Base-by-base conservation (phyloP, 2,113 vertebrate species). In the Sceloporus tristichus region DNA sequence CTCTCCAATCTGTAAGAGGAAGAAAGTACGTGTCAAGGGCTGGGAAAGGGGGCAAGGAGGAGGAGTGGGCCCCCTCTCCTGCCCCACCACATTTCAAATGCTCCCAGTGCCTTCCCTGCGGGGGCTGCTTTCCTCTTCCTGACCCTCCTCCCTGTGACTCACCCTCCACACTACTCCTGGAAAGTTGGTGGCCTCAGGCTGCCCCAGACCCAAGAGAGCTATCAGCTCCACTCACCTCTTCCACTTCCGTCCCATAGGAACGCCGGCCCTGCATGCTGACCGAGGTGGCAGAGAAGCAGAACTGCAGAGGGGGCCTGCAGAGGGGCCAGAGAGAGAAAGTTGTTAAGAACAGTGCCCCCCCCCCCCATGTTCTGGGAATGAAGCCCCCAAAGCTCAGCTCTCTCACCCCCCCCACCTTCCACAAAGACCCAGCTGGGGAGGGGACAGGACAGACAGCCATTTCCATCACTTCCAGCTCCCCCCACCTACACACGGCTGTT, bases 1-100 rank as follows among this genome's bases (percentile, higher is more conserved):
- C 94, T 93, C 95, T 79, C 94, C 92, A 71, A 92, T 95, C 97
- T 97, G 89, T 84, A 87, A 92, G 85, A 76, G 91, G 66, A 93
- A 90, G 65, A 88, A 59, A 76, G 29, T 3, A 65, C 25, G 65
- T 80, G 77, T 78, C 80, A n/a, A 38, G 71, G 70, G 0, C 38
- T 8, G 0, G 9, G 38, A 54, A 84, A 76, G 9, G 87, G 87
- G 78, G 56, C 11, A n/a, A 74, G 81, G 7, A 19, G 66, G 23
- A 25, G 66, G 19, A 19, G 66, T 16, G 66, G 66, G 66, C 19
- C 6, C 9, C 14, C 14, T 59, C 10, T 10, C 4, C 56, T 56
- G 7, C 56, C 56, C 56, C 56, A 59, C 42, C 42, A 48, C 42
- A 48, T 48, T 48, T 48, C 6, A 59, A 59, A 6, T 59, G 56